A percentile compares a stretch with the other conserved stretches of the same genome.
These are phyloP conservation scores for Rhabdomys dilectus DNA, from an alignment of 2,113 vertebrate species.

Conservation along the genomic window DNA sequence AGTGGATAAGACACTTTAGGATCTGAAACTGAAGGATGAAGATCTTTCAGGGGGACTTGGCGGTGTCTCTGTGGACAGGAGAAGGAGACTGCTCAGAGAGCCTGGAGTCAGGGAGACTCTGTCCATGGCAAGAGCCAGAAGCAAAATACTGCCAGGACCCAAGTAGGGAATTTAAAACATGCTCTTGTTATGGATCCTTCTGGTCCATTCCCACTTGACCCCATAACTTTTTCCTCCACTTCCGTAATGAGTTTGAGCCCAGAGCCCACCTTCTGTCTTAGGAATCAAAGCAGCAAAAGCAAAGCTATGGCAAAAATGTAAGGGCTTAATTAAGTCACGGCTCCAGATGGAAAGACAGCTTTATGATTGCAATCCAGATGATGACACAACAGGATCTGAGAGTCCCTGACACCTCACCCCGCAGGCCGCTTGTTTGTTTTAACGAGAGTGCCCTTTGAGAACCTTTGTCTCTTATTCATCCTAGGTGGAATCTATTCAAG, in stretches of 20 bases:
- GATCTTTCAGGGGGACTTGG: neutral
- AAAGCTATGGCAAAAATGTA: neutral
- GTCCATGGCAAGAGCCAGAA: neutral
- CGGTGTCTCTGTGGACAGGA: neutral
- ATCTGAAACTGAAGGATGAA: neutral
- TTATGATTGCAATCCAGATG: constrained; percentile 12
- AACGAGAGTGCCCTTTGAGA: constrained; percentile 36
- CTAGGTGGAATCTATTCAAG: neutral
- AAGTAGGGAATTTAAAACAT: too few species aligned
- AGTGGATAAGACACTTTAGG: neutral
- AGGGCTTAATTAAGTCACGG: constrained; percentile 9
- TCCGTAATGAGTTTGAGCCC: neutral
- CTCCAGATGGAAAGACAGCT: constrained; percentile 15
- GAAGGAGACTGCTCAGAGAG: neutral
- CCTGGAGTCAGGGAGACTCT: neutral
- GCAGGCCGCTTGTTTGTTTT: constrained; percentile 43
- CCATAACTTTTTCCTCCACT: neutral
- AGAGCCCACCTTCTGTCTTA: neutral
- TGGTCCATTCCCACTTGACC: too few species aligned
- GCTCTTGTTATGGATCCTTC: neutral
- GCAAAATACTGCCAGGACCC: neutral
- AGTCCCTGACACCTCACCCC: neutral
- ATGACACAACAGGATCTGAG: constrained; percentile 44
- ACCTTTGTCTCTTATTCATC: constrained; percentile 46
- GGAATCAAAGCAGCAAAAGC: neutral